These are phyloP conservation scores for Isurus oxyrinchus DNA, from an alignment of 2,113 vertebrate genomes.

Conservation along the genomic window DNA sequence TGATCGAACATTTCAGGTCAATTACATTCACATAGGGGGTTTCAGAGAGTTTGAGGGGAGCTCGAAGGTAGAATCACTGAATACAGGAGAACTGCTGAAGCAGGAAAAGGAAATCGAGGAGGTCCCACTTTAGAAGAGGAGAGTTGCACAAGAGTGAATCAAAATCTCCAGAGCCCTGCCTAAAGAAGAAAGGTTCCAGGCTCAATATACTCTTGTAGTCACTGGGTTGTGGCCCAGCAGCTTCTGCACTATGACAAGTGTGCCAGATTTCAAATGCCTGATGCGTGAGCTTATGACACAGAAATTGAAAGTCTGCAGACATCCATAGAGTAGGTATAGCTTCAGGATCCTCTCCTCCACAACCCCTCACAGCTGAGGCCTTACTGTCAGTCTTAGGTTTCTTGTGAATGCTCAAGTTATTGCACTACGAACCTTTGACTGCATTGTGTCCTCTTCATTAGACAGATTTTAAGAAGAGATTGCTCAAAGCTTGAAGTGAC, in stretches of 20 bases:
- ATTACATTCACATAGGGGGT: not conserved
- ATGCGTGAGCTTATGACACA: not conserved
- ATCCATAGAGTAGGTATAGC: too few relatives aligned
- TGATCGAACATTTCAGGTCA: not conserved
- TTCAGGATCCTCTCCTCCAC: too few relatives aligned
- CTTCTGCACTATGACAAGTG: not conserved
- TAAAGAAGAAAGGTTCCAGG: not conserved
- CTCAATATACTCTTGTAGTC: not conserved
- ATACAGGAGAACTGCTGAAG: not conserved
- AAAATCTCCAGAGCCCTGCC: not conserved
- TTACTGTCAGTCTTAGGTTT: not conserved
- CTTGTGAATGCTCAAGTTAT: not conserved
- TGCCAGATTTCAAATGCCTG: not conserved
- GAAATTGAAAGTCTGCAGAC: not conserved
- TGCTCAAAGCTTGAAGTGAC: too few relatives aligned
- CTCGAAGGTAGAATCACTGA: not conserved
- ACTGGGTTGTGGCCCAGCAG: too few relatives aligned
- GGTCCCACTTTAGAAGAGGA: too few relatives aligned
- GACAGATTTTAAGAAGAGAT: too few relatives aligned
- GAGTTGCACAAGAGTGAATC: not conserved
- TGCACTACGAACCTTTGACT: too few relatives aligned
- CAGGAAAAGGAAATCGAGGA: too few relatives aligned
- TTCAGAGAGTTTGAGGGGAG: not conserved
- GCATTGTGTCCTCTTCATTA: too few relatives aligned
- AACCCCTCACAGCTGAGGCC: too few relatives aligned